Evolutionary conservation across 2,113 vertebrate genomes (phyloP), one percentile per base, ranked within the genome.

Genomic region (Anser cygnoides): DNA sequence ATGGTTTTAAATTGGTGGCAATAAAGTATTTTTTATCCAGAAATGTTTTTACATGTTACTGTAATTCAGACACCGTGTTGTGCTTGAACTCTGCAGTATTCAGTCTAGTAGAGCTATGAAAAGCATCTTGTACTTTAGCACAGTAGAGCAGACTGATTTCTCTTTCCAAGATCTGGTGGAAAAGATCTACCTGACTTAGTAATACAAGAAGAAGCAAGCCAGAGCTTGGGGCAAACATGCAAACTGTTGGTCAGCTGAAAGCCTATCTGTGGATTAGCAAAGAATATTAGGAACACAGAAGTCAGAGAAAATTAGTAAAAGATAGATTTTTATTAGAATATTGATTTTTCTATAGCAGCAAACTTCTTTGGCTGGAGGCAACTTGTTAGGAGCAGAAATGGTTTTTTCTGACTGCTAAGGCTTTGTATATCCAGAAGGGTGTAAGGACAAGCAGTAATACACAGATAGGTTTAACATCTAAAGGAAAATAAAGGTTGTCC

Each of bases 1-100:
- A 97, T 97, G 95, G 93, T 92, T 98, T 98, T 96, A 96, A 98
- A 97, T 98, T 95, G 90, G 88, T 97, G 93, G 94, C 95, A 97
- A 94, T 97, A 98, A 98, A 97, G 86, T 95, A 86, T 95, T 96
- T 98, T 72, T 94, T 93, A 95, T 72, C 94, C 92, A 98, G 85
- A 97, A 96, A 96, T 94, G 80, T 97, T 97, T 96, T 84, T 97
- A 95, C 91, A 80, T 94, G 92, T 91, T 95, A 89, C 62, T 76
- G 84, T 97, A 97, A 98, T 96, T 97, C 92, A 97, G 96, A 96
- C 93, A 89, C 89, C 74, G 58, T 93, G 92, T 96, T 97, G 89
- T 83, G 90, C 91, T 96, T 96, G 94, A 97, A 97, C 96, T 96
- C 80, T 61, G 72, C 28, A 95, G 74, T 87, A 37, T 97, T 97